Evolutionary conservation across 1,140 invertebrate genomes (phyloP).

Genomic region (Bradynema listronoti): DNA sequence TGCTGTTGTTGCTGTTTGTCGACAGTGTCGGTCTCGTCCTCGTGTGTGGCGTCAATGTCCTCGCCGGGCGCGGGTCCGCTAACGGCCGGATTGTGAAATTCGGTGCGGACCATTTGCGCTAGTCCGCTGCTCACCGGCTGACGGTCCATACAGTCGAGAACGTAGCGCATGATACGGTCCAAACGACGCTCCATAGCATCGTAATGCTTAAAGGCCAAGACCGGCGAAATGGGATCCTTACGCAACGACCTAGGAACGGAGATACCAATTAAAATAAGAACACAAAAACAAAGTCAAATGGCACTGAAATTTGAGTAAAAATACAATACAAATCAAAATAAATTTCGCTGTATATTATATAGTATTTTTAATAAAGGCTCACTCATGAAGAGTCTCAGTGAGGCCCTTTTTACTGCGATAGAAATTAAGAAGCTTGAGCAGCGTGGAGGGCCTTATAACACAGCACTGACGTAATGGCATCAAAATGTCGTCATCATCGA

Average conservation of each 20-base stretch:
- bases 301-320: background rate
- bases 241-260: conserved; percentile 32
- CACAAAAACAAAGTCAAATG: no score
- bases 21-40: conserved; percentile 26
- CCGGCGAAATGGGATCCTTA: conserved; percentile 39
- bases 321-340: background rate
- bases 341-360: background rate
- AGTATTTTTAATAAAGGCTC: background rate
- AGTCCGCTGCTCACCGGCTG: conserved; percentile 13
- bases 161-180: conserved; percentile 45
- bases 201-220: conserved; percentile 45
- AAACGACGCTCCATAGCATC: conserved; percentile 36
- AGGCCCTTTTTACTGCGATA: conserved; percentile 36
- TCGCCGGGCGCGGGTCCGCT: conserved; percentile 22
- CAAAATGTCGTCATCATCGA: conserved; percentile 46
- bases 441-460: conserved; percentile 35
- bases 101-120: conserved; percentile 22
- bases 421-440: conserved; percentile 33
- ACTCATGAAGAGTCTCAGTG: conserved; percentile 40
- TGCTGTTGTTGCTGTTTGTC: conserved; percentile 9
- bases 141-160: conserved; percentile 41
- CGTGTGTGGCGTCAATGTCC: conserved; percentile 69
- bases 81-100: conserved; percentile 37
- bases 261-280: no score
- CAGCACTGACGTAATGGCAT: conserved; percentile 45